phyloP scores from a whole-genome alignment of 2,888 invertebrate genomes.

The Asteroscopus sphinx region DNA sequence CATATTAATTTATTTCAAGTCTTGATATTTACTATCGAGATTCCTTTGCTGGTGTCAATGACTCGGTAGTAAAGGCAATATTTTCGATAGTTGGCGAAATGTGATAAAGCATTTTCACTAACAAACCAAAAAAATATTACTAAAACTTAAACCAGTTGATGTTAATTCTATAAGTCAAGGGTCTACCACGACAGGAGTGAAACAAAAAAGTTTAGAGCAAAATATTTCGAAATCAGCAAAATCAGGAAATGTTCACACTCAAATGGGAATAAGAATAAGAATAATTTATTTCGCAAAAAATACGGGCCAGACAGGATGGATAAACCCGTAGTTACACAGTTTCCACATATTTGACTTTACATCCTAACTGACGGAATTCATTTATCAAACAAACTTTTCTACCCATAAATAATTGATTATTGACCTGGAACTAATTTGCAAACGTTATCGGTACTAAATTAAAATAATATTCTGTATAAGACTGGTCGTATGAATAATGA shows the following conservation, averaged over 20 bases:
- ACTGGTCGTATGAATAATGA: conserved; percentile 71
- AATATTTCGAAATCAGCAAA: conserved; percentile 25
- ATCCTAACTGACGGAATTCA: conserved; percentile 22
- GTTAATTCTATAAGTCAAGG: conserved; percentile 35
- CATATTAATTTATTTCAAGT: too few species aligned
- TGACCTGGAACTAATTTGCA: conserved; percentile 57
- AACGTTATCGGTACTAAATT: conserved; percentile 58
- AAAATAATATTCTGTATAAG: conserved; percentile 68
- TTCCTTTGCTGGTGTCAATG: too few species aligned
- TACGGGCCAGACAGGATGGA: too few species aligned
- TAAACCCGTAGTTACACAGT: too few species aligned
- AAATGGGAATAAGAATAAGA: too few species aligned
- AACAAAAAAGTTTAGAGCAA: conserved; percentile 21
- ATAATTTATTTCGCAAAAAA: too few species aligned
- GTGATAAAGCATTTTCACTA: too few species aligned
- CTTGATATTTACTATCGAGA: too few species aligned
- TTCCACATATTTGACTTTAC: conserved; percentile 23
- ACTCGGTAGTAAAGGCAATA: too few species aligned
- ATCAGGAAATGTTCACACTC: conserved; percentile 30
- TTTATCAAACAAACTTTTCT: conserved; percentile 39
- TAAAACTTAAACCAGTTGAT: conserved; percentile 24
- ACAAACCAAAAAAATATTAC: not conserved
- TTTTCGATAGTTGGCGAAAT: too few species aligned
- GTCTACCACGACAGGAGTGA: conserved; percentile 2
- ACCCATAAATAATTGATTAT: conserved; percentile 52